Conservation (phyloP, 1,140 invertebrate genomes). For the Platorchestia sp. region DNA sequence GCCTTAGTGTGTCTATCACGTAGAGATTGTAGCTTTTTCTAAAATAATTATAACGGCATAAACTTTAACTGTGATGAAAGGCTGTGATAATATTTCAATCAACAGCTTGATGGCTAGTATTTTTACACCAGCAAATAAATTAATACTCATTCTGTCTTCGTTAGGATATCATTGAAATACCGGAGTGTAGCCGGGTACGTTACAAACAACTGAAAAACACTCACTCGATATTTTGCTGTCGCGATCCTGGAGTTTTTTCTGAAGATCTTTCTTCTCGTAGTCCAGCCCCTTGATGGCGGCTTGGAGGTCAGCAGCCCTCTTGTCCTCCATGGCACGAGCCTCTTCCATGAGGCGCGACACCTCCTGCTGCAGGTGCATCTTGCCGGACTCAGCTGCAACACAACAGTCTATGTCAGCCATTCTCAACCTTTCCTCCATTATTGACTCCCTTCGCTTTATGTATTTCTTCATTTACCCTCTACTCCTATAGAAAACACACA, state of each 20-base stretch:
- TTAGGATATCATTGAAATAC: too few species aligned
- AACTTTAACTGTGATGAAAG: too few species aligned
- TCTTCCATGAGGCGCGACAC: conserved; percentile 62
- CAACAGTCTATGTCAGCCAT: too few species aligned
- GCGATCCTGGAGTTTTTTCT: conserved; percentile 64
- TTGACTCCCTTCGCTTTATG: too few species aligned
- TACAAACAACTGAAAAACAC: not conserved
- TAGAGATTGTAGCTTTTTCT: not conserved
- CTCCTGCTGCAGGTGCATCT: conserved; percentile 61
- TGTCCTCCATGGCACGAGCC: conserved; percentile 58
- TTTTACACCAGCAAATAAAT: not conserved
- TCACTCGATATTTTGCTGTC: conserved; percentile 59
- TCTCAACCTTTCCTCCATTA: too few species aligned
- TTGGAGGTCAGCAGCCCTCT: conserved; percentile 61
- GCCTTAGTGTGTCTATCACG: not conserved
- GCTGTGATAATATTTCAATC: not conserved
- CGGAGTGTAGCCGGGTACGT: too few species aligned
- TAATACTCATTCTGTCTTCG: not conserved
- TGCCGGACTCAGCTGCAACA: conserved; percentile 59
- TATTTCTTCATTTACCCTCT: too few species aligned
- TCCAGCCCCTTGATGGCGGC: conserved; percentile 61
- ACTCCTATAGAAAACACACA: too few species aligned
- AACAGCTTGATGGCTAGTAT: not conserved
- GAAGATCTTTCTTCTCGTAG: conserved; percentile 65
- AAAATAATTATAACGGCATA: too few species aligned